Evolutionary conservation across 1,140 invertebrate genomes (phyloP).

Genomic region (Metaphire vulgaris): DNA sequence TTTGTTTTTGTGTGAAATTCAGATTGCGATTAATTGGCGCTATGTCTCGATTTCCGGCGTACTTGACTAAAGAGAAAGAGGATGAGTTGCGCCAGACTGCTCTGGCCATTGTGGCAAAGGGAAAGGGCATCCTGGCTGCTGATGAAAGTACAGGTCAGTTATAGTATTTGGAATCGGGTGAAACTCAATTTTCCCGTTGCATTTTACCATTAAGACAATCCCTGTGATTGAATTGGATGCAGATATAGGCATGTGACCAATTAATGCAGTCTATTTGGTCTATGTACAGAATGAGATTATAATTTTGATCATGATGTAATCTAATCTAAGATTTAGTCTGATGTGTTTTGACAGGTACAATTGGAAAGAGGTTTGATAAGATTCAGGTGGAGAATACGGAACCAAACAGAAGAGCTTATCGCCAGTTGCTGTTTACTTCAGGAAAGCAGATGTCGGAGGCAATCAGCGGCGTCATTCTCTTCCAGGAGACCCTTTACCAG

Average conservation of each 20-base stretch:
- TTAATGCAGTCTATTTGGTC: too few species aligned
- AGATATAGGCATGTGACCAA: too few species aligned
- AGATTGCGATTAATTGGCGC: too few species aligned
- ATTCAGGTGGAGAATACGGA: conserved; percentile 60
- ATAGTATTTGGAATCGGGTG: too few species aligned
- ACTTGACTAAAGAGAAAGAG: conserved; percentile 76
- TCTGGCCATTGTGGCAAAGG: conserved; percentile 77
- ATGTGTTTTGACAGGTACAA: conserved; percentile 48
- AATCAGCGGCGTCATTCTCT: conserved; percentile 63
- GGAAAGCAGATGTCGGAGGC: conserved; percentile 47
- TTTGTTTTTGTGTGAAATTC: too few species aligned
- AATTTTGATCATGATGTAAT: too few species aligned
- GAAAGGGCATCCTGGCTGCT: conserved; percentile 66
- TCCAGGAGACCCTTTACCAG: conserved; percentile 96
- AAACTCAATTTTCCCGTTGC: too few species aligned
- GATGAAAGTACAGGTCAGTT: conserved; percentile 58
- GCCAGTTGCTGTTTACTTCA: conserved; percentile 83
- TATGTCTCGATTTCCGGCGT: conserved; percentile 51
- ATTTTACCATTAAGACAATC: too few species aligned
- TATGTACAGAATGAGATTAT: too few species aligned
- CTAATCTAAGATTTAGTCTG: too few species aligned
- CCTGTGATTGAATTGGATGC: too few species aligned
- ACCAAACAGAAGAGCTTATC: conserved; percentile 71
- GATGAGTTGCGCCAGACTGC: conserved; percentile 82
- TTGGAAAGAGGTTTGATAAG: conserved; percentile 52